These are phyloP conservation scores for Sebastes cheni DNA, from an alignment of 2,797 vertebrate genomes.

Conservation along the genomic window DNA sequence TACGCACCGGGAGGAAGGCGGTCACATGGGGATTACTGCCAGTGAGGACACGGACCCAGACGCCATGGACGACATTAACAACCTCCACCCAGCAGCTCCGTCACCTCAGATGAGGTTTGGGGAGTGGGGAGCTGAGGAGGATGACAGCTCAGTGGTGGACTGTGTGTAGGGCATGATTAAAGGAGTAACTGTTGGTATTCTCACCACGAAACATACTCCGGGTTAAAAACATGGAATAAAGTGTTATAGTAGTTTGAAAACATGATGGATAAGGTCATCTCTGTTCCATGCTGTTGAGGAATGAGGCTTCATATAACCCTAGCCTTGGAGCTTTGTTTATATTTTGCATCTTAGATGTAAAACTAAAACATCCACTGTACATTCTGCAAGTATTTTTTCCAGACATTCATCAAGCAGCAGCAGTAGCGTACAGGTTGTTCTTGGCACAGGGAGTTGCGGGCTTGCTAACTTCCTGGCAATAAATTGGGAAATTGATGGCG, in stretches of 20 bases:
- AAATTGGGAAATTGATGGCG: slow-evolving; percentile 10
- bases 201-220: neutral
- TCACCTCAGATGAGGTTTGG: slow-evolving; percentile 84
- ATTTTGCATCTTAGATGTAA: slow-evolving; percentile 26
- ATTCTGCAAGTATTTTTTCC: slow-evolving; percentile 2
- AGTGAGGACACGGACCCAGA: slow-evolving; percentile 70
- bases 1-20: slow-evolving; percentile 81
- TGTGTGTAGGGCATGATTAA: slow-evolving; percentile 69
- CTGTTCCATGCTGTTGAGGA: slow-evolving; percentile 3
- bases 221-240: neutral
- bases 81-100: slow-evolving; percentile 76
- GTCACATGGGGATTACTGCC: slow-evolving; percentile 67
- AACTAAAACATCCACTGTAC: slow-evolving; percentile 21
- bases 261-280: slow-evolving; percentile 17
- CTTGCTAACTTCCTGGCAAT: neutral
- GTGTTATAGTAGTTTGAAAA: slow-evolving; percentile 27
- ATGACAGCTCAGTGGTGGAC: slow-evolving; percentile 79
- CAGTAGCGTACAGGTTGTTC: slow-evolving; percentile 9
- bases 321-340: slow-evolving; percentile 14
- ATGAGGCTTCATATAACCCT: slow-evolving; percentile 21
- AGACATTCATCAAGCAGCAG: slow-evolving; percentile 6
- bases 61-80: slow-evolving; percentile 79
- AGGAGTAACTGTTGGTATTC: neutral
- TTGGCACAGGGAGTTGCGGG: neutral
- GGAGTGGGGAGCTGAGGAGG: slow-evolving; percentile 83